These are phyloP conservation scores for Alentia gelatinosa DNA, from an alignment of 2,888 invertebrate species.

Conservation along the genomic window DNA sequence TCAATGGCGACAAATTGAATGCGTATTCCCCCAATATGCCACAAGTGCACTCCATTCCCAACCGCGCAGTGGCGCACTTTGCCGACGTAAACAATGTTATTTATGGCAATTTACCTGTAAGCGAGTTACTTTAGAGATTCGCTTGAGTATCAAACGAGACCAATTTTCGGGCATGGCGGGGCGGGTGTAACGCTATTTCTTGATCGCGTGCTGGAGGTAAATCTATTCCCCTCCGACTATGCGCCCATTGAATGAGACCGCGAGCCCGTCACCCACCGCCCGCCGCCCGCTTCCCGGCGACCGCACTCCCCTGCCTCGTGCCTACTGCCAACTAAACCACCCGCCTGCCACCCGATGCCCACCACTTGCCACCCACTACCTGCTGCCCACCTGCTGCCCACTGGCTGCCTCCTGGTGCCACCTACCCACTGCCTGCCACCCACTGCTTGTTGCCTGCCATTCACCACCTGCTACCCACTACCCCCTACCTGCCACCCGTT, in stretches of 20 bases:
- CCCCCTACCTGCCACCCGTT: no score
- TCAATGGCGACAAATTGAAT: slow-evolving; percentile 24
- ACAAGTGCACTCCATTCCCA: neutral
- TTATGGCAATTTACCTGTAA: slow-evolving; percentile 32
- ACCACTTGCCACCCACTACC: no score
- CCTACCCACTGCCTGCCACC: no score
- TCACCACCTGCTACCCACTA: no score
- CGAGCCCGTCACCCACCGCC: no score
- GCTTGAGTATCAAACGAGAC: slow-evolving; percentile 37
- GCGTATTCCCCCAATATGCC: slow-evolving; percentile 24
- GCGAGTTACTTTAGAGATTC: slow-evolving; percentile 30
- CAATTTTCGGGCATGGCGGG: neutral
- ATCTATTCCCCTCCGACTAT: neutral
- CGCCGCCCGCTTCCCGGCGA: no score
- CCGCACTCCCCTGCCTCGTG: no score
- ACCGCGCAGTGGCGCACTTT: neutral
- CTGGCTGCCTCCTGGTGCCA: no score
- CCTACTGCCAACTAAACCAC: no score
- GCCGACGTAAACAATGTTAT: slow-evolving; percentile 40
- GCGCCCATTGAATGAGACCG: neutral
- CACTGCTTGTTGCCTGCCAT: no score
- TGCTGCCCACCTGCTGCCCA: no score
- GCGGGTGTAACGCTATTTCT: neutral
- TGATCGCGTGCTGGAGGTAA: neutral
- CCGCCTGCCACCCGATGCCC: no score